Evolutionary conservation across 1,140 invertebrate genomes (phyloP), one percentile per base, ranked within the genome.

Genomic region (Galleria mellonella): DNA sequence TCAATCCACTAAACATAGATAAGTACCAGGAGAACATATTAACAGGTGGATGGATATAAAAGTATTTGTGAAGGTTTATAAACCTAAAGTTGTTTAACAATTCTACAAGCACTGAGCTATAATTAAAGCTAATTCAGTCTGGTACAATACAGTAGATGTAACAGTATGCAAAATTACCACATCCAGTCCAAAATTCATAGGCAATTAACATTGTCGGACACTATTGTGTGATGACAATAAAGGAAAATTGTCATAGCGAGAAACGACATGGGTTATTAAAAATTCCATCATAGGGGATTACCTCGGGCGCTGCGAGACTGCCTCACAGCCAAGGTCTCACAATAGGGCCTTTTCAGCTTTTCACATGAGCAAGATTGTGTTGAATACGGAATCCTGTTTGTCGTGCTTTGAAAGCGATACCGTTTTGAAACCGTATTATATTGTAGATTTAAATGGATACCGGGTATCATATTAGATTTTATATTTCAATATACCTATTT

Each of bases 241-340:
- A 69, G 47, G 64, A 63, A 71, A 77, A 77, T 67, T 72, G 71
- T 71, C 73, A 77, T 64, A 66, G 60, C 55, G 47, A 38, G 49
- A 68, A 64, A 67, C 57, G 60, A 38, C 56, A 48, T 51, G 38
- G 37, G 53, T 54, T 64, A 77, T 77, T 72, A 72, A 77, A 77
- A 77, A 77, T 74, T 77, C 69, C 71, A 74, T 77, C 61, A 69
- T 43, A 48, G 43, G 42, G 55, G 41, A 66, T 64, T 56, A 66
- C 66, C 55, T 50, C 54, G 47, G 63, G 66, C 64, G 15, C 40
- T 31, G 14, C 12, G 42, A 40, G 43, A 55, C 17, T 23, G 17
- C 17, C 17, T 23, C 17, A 2, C 2, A 23, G 9, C 65, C 65
- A 67, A 72, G 69, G 72, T 70, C 72, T 51, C 33, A 70, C 61